A percentile compares a stretch with the other conserved stretches of the same genome.
These are phyloP conservation scores for Nasua narica DNA, from an alignment of 2,797 vertebrate species.

Conservation along the genomic window DNA sequence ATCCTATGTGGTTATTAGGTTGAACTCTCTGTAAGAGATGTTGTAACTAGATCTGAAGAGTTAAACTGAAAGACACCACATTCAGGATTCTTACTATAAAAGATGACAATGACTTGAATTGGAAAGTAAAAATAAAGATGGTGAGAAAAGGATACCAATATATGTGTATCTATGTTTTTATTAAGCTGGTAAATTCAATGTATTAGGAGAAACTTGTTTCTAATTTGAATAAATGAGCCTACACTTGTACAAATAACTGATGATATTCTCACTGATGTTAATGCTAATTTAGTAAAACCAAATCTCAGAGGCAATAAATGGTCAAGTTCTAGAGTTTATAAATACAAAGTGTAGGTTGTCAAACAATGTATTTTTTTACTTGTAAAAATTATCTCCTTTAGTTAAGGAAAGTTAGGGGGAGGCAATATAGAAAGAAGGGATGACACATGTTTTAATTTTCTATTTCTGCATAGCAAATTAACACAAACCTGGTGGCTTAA, in stretches of 20 bases:
- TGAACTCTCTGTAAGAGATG: neutral
- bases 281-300: neutral
- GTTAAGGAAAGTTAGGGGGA: neutral
- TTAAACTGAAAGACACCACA: neutral
- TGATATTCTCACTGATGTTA: neutral
- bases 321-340: neutral
- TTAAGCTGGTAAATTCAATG: neutral
- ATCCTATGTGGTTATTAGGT: neutral
- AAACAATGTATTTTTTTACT: neutral
- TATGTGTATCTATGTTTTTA: neutral
- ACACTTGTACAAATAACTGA: neutral
- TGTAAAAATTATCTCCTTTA: neutral
- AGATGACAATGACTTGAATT: neutral
- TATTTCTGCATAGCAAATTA: neutral
- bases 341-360: neutral
- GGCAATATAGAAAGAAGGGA: neutral
- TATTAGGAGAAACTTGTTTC: neutral
- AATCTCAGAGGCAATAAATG: neutral
- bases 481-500: neutral
- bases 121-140: neutral
- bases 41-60: neutral
- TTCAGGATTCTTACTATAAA: neutral
- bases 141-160: neutral
- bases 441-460: neutral
- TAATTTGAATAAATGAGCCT: neutral